Base-by-base conservation (phyloP, 2,797 vertebrate genomes). In the Cossypha polioptera region DNA sequence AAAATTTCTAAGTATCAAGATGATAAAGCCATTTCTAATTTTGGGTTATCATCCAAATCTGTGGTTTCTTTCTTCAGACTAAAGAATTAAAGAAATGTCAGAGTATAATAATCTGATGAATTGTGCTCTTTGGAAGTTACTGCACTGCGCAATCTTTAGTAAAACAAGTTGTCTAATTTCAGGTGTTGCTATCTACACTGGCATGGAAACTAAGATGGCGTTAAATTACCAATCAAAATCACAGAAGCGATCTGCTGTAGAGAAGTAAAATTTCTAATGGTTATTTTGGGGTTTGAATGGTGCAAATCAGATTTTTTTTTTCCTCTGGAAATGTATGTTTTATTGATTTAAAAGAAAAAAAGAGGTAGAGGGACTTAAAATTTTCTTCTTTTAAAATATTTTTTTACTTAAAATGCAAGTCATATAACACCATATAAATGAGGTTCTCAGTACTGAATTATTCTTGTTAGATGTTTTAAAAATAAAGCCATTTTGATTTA, bases 181-280 rank as follows among this genome's bases (percentile, higher is more conserved):
- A 99, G 99, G 99, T 58, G 99, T 99, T 53, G 99, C 98, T 77
- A 99, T 99, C 96, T 99, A 99, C 97, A 99, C 99, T 1, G 99
- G 99, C 93, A 99, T 99, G 99, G 99, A 99, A 96, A 99, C 99
- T 40, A 99, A 99, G 98, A 99, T 99, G 99, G 99, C 99, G 16
- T 98, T 99, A 81, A 99, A 99, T 97, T 99, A 99, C 85, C 99
- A 99, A 81, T 98, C 99, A 53, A 99, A 99, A 96, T 99, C 99
- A 88, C 99, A 99, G 98, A 99, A 99, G 94, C 98, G 99, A 43
- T 99, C 99, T 28, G 99, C 99, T 35, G 99, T 99, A 47, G 99
- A 99, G 97, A 99, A 99, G 99, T 99, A 98, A 98, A 97, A 91
- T 67, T 66, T 88, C 62, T 87, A 20, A 21, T 67, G 45, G 24